Evolutionary conservation across 2,888 invertebrate species (phyloP), one percentile per base, ranked within the genome.

Genomic region (Brassicogethes aeneus): DNA sequence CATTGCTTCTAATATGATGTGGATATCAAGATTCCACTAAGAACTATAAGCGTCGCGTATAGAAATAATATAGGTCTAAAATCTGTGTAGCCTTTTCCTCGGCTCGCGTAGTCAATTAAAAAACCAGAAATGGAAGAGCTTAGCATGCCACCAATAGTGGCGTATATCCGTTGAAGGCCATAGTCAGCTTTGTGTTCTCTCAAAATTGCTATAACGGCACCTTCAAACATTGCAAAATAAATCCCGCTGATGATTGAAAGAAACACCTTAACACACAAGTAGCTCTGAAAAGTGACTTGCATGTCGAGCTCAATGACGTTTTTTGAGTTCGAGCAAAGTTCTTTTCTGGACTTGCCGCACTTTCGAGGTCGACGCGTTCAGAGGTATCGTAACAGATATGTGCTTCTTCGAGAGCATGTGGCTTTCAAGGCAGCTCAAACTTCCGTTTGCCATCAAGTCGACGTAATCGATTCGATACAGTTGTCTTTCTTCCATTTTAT

Each of bases 11-110:
- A 85, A 85, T 43, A 83, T 72, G 47, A 85, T 68, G 55, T 81
- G 81, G 55, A 79, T 75, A 85, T 84, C 35, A 84, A 61, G 3
- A 72, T 62, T 0, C 80, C 83, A 15, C 81, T 81, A 3, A 77
- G 64, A 2, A 83, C 68, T 64, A 85, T 84, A 52, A 85, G 60
- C 2, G 73, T 75, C 2, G 83, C 81, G 63, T 85, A 86, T 46
- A 85, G 61, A 62, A 82, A 85, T 63, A 86, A 85, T 33, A 85
- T 82, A n/a, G 85, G 85, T 54, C 83, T 83, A 60, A 82, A 85
- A 64, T 85, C 84, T 0, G 82, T 82, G 55, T 81, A 82, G 13
- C 75, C 76, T 60, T 80, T 82, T 15, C 77, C 79, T 34, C 65
- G 61, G 56, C 83, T 84, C n/a, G 80, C 81, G 51, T 79, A 82